phyloP scores from a whole-genome alignment of 1,140 invertebrate genomes.

The Anastrepha obliqua region DNA sequence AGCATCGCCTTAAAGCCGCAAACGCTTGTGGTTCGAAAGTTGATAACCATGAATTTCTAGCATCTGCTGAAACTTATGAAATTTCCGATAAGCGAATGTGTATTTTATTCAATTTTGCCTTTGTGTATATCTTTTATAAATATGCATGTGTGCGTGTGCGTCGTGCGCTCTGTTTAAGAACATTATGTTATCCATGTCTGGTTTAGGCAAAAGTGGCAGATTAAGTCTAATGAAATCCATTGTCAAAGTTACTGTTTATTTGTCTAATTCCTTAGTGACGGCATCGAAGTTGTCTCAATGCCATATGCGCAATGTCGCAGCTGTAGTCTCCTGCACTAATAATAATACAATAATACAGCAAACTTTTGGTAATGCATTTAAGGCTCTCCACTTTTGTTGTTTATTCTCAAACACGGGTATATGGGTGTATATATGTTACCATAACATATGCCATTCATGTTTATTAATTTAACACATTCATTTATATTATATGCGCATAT shows the following conservation, averaged over 20 bases:
- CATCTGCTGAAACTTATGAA: too few relatives aligned
- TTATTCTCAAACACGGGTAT: background rate
- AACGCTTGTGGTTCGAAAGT: too few relatives aligned
- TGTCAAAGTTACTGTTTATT: background rate
- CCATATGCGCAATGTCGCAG: background rate
- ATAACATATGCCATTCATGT: background rate
- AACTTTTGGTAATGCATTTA: background rate
- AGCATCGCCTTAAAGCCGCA: too few relatives aligned
- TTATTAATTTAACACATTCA: conserved; percentile 24
- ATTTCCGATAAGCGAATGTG: too few relatives aligned
- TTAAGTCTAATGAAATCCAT: background rate
- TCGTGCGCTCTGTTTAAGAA: too few relatives aligned
- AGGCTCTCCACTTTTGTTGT: background rate
- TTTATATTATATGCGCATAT: background rate
- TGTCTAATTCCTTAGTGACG: background rate
- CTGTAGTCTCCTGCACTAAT: background rate
- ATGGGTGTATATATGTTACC: too few relatives aligned
- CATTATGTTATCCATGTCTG: background rate
- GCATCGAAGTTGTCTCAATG: background rate
- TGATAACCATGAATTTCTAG: too few relatives aligned
- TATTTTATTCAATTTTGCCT: too few relatives aligned
- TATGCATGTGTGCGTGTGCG: too few relatives aligned
- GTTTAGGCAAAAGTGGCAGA: background rate
- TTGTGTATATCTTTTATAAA: too few relatives aligned
- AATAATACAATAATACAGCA: too few relatives aligned